A percentile compares a stretch with the other conserved stretches of the same genome.
phyloP scores from a whole-genome alignment of 2,113 vertebrate genomes.

The Amia ocellicauda region DNA sequence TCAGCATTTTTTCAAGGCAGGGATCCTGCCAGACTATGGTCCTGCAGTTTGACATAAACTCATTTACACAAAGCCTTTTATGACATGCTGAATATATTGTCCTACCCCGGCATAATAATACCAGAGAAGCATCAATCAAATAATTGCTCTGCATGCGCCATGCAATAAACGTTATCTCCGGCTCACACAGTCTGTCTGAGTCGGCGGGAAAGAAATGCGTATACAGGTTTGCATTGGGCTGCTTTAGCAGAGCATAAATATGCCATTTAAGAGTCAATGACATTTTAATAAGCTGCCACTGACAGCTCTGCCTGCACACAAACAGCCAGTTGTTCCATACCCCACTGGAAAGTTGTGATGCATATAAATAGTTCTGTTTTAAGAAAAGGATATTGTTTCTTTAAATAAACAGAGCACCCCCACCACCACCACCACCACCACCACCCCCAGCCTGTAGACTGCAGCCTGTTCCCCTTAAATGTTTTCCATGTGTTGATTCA shows the following conservation, averaged over 20 bases:
- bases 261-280: constrained; percentile 62
- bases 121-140: constrained; percentile 66
- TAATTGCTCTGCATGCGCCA: constrained; percentile 45
- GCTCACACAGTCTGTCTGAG: constrained; percentile 60
- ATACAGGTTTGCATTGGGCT: constrained; percentile 41
- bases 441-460: constrained; percentile 10
- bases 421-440: constrained; percentile 29
- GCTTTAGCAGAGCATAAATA: constrained; percentile 65
- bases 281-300: constrained; percentile 68
- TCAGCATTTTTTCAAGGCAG: no score
- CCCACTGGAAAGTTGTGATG: constrained; percentile 10
- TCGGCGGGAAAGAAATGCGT: constrained; percentile 39
- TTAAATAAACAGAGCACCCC: constrained; percentile 17
- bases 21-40: no score
- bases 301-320: constrained; percentile 50
- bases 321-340: constrained; percentile 47
- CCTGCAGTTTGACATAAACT: constrained; percentile 60
- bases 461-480: constrained; percentile 48
- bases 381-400: constrained; percentile 17
- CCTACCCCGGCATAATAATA: constrained; percentile 55
- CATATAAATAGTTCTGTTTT: not conserved
- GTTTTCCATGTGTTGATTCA: constrained; percentile 74
- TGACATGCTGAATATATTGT: constrained; percentile 59
- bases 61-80: constrained; percentile 60
- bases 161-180: constrained; percentile 70